Percentiles rank a stretch among this genome's conserved stretches.
phyloP scores from a whole-genome alignment of 2,797 vertebrate genomes.

The Acrossocheilus wenchowensis region DNA sequence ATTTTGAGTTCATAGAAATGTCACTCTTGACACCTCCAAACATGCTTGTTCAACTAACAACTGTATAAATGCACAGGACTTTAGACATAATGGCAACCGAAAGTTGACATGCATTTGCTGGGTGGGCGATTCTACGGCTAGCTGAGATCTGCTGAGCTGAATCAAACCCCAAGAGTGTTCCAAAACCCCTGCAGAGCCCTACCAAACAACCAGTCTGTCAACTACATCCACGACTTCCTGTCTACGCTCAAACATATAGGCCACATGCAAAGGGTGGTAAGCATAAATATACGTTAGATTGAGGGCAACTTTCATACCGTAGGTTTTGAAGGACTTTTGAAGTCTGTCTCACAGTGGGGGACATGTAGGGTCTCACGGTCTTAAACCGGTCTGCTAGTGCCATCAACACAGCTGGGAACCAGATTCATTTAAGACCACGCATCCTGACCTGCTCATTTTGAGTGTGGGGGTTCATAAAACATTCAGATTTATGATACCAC shows the following conservation, averaged over 20 bases:
- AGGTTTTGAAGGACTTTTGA: conserved; percentile 22
- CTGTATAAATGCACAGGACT: not conserved
- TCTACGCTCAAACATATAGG: not conserved
- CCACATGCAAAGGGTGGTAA: conserved; percentile 3
- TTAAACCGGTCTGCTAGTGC: conserved; percentile 21
- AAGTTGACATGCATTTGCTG: not conserved
- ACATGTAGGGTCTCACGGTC: conserved; percentile 21
- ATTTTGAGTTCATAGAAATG: not conserved
- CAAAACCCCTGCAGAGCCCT: conserved; percentile 6
- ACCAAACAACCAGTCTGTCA: conserved; percentile 31
- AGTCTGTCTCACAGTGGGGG: conserved; percentile 29
- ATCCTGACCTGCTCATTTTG: conserved; percentile 19
- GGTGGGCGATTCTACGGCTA: conserved; percentile 30
- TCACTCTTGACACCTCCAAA: not conserved
- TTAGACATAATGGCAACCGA: not conserved
- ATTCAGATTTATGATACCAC: conserved; percentile 4
- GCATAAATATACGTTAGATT: conserved; percentile 13
- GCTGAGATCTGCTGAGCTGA: conserved; percentile 14
- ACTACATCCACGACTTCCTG: conserved; percentile 12
- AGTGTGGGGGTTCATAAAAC: conserved; percentile 3
- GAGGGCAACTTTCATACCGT: conserved; percentile 6
- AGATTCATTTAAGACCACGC: conserved; percentile 23
- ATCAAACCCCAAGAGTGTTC: not conserved
- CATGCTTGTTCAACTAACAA: conserved; percentile 2
- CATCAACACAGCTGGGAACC: conserved; percentile 43